Conservation (phyloP, 2,888 invertebrate species). For the Rotaria sp. region DNA sequence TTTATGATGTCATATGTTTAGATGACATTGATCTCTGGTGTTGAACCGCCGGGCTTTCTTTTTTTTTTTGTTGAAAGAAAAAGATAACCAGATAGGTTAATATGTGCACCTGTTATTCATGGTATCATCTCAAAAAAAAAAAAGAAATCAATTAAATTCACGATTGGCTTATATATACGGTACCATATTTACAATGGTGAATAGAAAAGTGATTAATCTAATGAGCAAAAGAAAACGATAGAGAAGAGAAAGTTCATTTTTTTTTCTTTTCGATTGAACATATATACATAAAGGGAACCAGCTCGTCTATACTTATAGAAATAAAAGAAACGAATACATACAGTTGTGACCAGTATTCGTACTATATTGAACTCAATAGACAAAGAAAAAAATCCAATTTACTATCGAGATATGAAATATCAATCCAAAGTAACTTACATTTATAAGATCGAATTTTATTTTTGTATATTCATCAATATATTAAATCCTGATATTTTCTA, state of each 20-base stretch:
- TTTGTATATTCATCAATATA: too few relatives aligned
- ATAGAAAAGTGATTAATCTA: constrained; percentile 13
- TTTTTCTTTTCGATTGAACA: neutral
- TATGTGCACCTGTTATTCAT: neutral
- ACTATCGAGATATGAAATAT: too few relatives aligned
- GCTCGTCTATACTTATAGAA: neutral
- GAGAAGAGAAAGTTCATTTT: neutral
- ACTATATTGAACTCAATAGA: neutral
- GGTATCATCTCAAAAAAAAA: neutral
- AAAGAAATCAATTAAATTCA: neutral
- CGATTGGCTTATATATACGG: neutral
- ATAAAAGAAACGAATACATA: neutral
- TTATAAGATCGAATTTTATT: too few relatives aligned
- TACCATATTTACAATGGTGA: neutral
- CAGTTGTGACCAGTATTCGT: neutral
- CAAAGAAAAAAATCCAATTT: too few relatives aligned
- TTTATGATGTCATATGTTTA: neutral
- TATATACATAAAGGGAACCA: neutral
- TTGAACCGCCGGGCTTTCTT: too few relatives aligned
- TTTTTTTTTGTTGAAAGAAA: neutral
- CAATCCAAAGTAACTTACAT: too few relatives aligned
- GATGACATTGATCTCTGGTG: neutral
- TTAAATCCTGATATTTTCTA: too few relatives aligned
- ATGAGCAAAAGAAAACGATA: neutral
- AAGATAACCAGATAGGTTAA: neutral